Base-by-base conservation (phyloP, 2,113 vertebrate species). In the Pelecanus crispus region DNA sequence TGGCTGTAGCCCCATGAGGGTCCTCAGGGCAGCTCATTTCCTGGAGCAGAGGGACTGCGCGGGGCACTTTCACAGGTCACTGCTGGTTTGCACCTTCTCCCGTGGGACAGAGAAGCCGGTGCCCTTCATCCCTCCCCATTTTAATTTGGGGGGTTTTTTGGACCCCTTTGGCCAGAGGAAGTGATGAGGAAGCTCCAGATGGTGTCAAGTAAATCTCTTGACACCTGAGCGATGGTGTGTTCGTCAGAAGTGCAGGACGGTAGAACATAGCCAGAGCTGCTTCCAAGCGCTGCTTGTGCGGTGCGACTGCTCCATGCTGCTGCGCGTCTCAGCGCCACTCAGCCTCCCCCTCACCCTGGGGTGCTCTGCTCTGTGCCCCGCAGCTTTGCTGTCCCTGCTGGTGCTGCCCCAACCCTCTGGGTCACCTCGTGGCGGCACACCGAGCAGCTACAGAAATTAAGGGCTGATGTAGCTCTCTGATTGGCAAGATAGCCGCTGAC, bases 341-440 rank as follows among this genome's bases (percentile, higher is more conserved):
- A 75, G 45, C 32, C 52, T 38, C 22, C 52, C 21, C 40, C 34
- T 80, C 29, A 15, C 38, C n/a, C 36, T 1, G 4, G 40, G 36
- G 25, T 61, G 61, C 61, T 82, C n/a, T 11, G 10, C 53, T 22
- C 16, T 0, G 1, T 6, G 19, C 55, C 29, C 67, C 4, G 2
- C 6, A 2, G 63, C 40, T 92, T 61, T 66, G 49, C 40, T 0
- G 1, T 71, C 58, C 15, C 34, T 9, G 1, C 24, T 0, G 1
- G 26, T 17, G 32, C 50, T 44, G 36, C 66, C 32, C 8, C 1
- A 5, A 49, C 65, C 15, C 25, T 47, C 38, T 56, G 58, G 24
- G 32, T 42, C 2, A 1, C 63, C 29, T 42, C 0, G 1, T 19
- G 52, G 38, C 1, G 2, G 16, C 58, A 32, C 12, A 2, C 38